Evolutionary conservation across 2,888 invertebrate genomes (phyloP), one percentile per base, ranked within the genome.

Genomic region (Agrotis puta): DNA sequence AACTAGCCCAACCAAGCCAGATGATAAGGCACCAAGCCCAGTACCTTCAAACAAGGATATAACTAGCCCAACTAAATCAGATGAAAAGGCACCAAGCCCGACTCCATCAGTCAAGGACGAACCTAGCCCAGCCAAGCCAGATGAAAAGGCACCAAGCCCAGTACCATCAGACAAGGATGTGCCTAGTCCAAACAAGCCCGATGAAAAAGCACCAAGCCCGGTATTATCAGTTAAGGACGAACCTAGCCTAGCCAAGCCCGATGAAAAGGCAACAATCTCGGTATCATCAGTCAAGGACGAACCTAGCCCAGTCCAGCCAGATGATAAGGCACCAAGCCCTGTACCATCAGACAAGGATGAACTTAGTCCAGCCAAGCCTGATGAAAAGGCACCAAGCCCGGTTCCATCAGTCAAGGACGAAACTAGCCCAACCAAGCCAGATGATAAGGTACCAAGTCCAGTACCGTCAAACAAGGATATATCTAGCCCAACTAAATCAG

Each of bases 131-230:
- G 9, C 0, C 0, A 45, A 64, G 1, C 20, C 14, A 1, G 62
- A 48, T 2, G 65, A 65, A 0, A 63, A 64, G 16, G 0, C 0
- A 4, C 16, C 22, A 1, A 66, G 65, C 39, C 9, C 18, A 0
- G 4, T 6, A 0, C 0, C 0, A 48, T 7, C 22, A 11, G n/a
- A 13, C 0, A 22, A 33, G 0, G 14, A 65, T 6, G 18, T 9
- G 0, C 3, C 13, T 0, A 64, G 27, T 13, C 3, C 45, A 45
- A 7, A 11, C 0, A 54, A 74, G n/a, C 39, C 65, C 5, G 67
- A 81, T 0, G 72, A 80, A 0, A 80, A 82, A n/a, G 47, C 64
- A 9, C 58, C 66, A 0, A 85, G 76, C 22, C 74, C 77, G 1
- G 66, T 54, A 58, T 14, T 54, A 45, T 20, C 43, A 6, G 27